Evolutionary conservation across 2,797 vertebrate species (phyloP).

Genomic region (Propithecus deckenii): DNA sequence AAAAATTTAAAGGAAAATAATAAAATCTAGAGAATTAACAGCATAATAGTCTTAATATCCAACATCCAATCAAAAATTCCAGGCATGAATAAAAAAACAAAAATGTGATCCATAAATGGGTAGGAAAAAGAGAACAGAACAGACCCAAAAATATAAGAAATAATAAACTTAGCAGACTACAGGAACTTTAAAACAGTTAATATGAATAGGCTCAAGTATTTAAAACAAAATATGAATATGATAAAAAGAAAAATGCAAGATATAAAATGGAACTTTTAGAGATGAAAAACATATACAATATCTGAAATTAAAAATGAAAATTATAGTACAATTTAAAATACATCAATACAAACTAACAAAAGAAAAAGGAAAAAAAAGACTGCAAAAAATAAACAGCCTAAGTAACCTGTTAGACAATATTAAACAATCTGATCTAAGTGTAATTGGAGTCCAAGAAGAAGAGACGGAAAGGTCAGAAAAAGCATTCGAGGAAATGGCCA

Average conservation of each 20-base stretch:
- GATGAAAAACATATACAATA: background rate
- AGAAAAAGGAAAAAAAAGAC: background rate
- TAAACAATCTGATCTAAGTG: background rate
- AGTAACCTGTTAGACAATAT: background rate
- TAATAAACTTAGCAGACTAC: background rate
- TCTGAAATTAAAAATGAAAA: background rate
- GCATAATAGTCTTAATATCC: background rate
- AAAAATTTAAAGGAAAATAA: slow-evolving; percentile 20
- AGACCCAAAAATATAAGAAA: background rate
- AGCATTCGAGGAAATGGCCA: background rate
- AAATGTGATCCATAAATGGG: background rate
- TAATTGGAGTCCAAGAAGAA: background rate
- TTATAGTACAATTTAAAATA: slow-evolving; percentile 3
- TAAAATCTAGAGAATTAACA: background rate
- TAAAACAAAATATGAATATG: background rate
- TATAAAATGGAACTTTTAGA: background rate
- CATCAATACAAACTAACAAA: background rate
- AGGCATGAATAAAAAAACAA: background rate
- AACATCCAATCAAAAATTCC: background rate
- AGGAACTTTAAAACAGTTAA: background rate
- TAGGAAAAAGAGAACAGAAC: background rate
- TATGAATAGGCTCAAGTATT: background rate
- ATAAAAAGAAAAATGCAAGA: slow-evolving; percentile 26
- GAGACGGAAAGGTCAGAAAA: background rate
- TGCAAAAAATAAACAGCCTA: background rate